These are phyloP conservation scores for Tupaia chinensis DNA, from an alignment of 2,113 vertebrate species.

Conservation along the genomic window DNA sequence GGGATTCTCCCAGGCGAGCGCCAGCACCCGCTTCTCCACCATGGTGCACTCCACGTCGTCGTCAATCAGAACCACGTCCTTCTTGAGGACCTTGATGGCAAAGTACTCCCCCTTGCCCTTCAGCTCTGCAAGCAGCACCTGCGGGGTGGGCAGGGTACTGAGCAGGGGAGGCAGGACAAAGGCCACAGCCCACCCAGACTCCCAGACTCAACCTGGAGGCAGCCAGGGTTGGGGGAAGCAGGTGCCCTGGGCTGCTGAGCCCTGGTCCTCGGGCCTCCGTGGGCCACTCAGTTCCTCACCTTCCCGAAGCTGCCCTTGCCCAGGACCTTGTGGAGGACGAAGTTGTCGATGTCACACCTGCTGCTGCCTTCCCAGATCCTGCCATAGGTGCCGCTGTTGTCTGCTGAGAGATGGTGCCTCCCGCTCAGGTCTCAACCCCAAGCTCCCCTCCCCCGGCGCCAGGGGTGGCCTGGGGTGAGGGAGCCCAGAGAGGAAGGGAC, in stretches of 20 bases:
- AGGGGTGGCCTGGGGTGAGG: not conserved
- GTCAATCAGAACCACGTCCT: constrained; percentile 99
- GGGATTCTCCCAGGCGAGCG: constrained; percentile 97
- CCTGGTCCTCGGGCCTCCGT: accelerated
- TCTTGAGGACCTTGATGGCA: constrained; percentile 97
- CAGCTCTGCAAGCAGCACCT: constrained; percentile 97
- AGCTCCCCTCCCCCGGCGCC: not conserved
- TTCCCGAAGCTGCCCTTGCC: constrained; percentile 99
- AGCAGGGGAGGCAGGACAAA: not conserved
- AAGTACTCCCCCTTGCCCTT: constrained; percentile 95
- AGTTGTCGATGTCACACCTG: constrained; percentile 91
- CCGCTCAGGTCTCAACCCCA: not conserved
- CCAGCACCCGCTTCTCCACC: constrained; percentile 98
- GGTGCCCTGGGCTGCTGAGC: not conserved
- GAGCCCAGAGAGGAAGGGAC: not conserved
- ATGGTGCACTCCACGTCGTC: constrained; percentile 99
- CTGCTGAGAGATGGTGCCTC: constrained; percentile 16
- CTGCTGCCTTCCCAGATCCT: constrained; percentile 92
- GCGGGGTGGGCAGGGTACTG: not conserved
- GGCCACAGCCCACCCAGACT: not conserved
- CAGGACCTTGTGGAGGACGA: constrained; percentile 96
- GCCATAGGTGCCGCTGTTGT: constrained; percentile 87
- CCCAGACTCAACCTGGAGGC: not conserved
- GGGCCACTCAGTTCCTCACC: constrained; percentile 84
- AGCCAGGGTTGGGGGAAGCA: not conserved